Evolutionary conservation across 2,113 vertebrate genomes (phyloP), one percentile per base, ranked within the genome.

Genomic region (Rhizomys pruinosus): DNA sequence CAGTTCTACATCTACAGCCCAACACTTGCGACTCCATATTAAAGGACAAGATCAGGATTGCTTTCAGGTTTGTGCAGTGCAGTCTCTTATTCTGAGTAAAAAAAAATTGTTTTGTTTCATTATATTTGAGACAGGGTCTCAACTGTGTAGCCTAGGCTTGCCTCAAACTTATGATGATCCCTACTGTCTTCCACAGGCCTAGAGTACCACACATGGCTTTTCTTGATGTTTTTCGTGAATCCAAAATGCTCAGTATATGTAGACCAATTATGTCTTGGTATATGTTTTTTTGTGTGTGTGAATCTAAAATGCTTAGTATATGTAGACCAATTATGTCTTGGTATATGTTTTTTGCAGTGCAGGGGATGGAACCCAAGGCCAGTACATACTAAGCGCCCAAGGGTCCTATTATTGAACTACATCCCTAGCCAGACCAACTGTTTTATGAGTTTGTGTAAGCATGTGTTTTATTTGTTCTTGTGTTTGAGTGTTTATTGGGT

Each of bases 1-100:
- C 96, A 99, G 98, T 95, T 99, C 99, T 8, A 64, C 98, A 2
- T 97, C 93, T 68, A 76, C 94, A 90, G 97, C 98, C 12, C 99
- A 99, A 71, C 98, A 99, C 94, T 98, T 99, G 72, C 98, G 99
- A 57, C 90, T 99, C 52, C 96, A 99, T 57, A 99, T 99, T 95
- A 98, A 98, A 95, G 99, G 99, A 94, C 99, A 99, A 94, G 99
- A 99, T 98, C 99, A 99, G 89, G 99, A 99, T 92, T 99, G 99
- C 96, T 99, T 99, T 98, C 99, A 99, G 99, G 99, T 99, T 95
- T 25, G 96, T 95, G 20, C 69, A 37, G 37, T 91, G 11, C 39
- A 2, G 6, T 39, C 69, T 89, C 69, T 80, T 81, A 10, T 69
- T 74, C 87, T 82, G 72, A 11, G 7, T 59, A 37, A 61, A 85